Conservation (phyloP, 2,797 vertebrate species). For the Peromyscus attwateri region DNA sequence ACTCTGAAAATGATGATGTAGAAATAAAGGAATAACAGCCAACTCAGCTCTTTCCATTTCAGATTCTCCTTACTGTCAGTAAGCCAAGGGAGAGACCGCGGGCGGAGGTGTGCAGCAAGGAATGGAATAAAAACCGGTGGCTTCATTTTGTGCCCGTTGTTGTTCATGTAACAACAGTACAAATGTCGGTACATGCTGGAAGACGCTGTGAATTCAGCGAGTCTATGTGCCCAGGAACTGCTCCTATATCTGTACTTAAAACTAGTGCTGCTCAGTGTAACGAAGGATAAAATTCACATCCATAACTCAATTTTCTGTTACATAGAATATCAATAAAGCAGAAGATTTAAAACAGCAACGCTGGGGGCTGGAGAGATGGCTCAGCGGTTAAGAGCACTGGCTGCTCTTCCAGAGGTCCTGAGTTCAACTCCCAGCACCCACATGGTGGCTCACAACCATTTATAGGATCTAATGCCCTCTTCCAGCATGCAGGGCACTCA, state of each 20-base stretch:
- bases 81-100: background rate
- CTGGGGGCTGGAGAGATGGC: background rate
- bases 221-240: background rate
- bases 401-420: background rate
- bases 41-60: background rate
- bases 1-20: background rate
- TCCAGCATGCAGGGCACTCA: background rate
- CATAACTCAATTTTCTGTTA: background rate
- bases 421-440: background rate
- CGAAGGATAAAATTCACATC: background rate
- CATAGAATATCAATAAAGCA: constrained; percentile 36
- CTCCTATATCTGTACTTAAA: constrained; percentile 18
- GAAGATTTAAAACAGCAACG: background rate
- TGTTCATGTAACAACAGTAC: constrained; percentile 17
- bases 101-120: background rate
- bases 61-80: background rate
- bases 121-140: constrained; percentile 7
- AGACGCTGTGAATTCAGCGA: background rate
- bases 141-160: constrained; percentile 22
- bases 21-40: background rate
- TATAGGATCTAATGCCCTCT: background rate
- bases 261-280: background rate
- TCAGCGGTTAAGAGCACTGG: background rate
- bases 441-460: background rate
- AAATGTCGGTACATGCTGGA: background rate